A percentile compares a stretch with the other conserved stretches of the same genome.
Evolutionary conservation across 2,797 vertebrate species (phyloP).

Genomic region (Erethizon dorsatum): DNA sequence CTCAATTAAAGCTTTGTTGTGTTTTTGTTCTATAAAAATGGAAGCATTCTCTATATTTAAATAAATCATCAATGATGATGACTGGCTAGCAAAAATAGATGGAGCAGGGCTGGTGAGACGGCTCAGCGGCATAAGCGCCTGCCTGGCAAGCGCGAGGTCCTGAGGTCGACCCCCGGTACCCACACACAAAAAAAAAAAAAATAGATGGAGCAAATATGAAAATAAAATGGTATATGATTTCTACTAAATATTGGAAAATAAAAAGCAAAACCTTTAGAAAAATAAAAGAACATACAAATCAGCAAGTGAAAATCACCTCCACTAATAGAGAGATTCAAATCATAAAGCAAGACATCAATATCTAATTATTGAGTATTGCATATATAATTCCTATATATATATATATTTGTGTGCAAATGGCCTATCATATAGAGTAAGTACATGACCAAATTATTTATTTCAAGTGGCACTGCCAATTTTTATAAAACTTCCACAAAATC

Average conservation of each 20-base stretch:
- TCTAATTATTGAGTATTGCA: neutral
- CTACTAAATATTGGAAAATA: slow-evolving; percentile 36
- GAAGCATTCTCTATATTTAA: slow-evolving; percentile 28
- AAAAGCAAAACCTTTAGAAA: neutral
- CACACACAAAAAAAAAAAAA: too few relatives aligned
- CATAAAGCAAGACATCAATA: neutral
- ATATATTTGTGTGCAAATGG: neutral
- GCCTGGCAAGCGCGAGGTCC: too few relatives aligned
- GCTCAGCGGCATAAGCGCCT: too few relatives aligned
- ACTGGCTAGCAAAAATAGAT: slow-evolving; percentile 26
- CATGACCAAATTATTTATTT: neutral
- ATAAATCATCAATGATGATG: neutral
- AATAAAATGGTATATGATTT: slow-evolving; percentile 39
- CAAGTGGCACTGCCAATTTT: neutral
- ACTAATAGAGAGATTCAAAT: slow-evolving; percentile 13
- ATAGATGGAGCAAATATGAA: neutral
- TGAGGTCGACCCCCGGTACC: too few relatives aligned
- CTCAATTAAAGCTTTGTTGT: neutral
- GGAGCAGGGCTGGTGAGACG: too few relatives aligned
- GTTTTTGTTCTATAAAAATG: slow-evolving; percentile 1
- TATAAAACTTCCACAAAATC: slow-evolving; percentile 21
- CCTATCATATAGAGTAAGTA: neutral
- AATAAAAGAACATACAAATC: neutral
- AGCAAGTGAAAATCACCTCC: neutral
- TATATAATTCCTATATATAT: neutral